Base-by-base conservation (phyloP, 2,888 invertebrate genomes). In the Rhamphomyia laevipes region DNA sequence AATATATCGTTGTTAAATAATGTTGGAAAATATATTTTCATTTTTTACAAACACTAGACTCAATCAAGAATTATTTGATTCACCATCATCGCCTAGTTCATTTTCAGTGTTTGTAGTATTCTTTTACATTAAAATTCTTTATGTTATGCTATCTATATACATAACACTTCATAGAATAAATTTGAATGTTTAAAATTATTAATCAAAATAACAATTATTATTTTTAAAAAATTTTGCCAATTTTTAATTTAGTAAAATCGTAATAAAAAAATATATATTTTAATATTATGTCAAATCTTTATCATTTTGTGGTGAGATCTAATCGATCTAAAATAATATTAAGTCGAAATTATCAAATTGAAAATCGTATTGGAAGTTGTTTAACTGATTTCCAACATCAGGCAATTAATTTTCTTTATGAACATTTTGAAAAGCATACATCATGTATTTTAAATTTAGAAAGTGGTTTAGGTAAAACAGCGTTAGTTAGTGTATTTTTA, bases 91-190 rank as follows among this genome's bases (percentile, higher is more conserved):
- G 7, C 62, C 64, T 38, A 51, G 59, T 13, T 63, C 67, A 13
- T 65, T 65, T 51, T 66, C 64, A 48, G 66, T 68, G 67, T 68
- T 68, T 57, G 58, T 70, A 6, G 61, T 68, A 55, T 70, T 70
- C 56, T 65, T 63, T 44, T 68, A 70, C 51, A 57, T 70, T 10
- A 65, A 68, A 51, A 38, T 67, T 18, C 56, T 68, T 16, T 69
- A 70, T 49, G 63, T 70, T 53, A 59, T 70, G 55, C 58, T 70
- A 52, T 63, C 62, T 51, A 61, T 68, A 45, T 68, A 65, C 50
- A 54, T 68, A 54, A 61, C 66, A 15, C 57, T 69, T 44, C 62
- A 63, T 51, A 59, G 58, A 45, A 55, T 56, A 41, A 54, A 58
- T 45, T 38, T 51, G 18, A 52, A 46, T 48, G 50, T 43, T 48